Conservation (phyloP, 2,797 vertebrate genomes). For the Arctocebus calabarensis region DNA sequence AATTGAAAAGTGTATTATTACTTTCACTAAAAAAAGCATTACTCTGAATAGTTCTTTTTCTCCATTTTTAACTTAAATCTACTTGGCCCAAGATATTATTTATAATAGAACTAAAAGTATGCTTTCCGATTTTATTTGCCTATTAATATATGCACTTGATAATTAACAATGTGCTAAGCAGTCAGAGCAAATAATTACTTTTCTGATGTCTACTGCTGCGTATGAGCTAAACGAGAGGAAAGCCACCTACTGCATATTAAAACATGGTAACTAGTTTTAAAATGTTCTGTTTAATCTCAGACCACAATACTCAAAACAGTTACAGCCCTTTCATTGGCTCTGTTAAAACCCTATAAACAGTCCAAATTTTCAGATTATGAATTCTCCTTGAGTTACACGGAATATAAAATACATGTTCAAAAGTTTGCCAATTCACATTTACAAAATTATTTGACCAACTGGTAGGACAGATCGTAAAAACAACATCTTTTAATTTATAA, state of each 20-base stretch:
- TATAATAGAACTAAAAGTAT: constrained; percentile 67
- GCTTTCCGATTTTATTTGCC: constrained; percentile 62
- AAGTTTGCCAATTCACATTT: constrained; percentile 32
- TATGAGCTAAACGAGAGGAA: constrained; percentile 34
- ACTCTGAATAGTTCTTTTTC: constrained; percentile 58
- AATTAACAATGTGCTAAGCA: constrained; percentile 74
- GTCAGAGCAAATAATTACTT: constrained; percentile 77
- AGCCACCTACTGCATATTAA: constrained; percentile 61
- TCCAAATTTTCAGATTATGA: constrained; percentile 33
- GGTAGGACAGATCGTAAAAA: constrained; percentile 40
- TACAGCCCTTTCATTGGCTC: constrained; percentile 22
- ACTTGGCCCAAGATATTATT: constrained; percentile 63
- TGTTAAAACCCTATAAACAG: background rate
- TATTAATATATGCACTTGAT: constrained; percentile 70
- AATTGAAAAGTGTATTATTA: constrained; percentile 28
- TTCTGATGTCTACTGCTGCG: constrained; percentile 19
- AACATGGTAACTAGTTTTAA: constrained; percentile 64
- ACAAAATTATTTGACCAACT: constrained; percentile 49
- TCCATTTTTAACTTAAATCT: constrained; percentile 59
- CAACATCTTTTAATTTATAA: constrained; percentile 7
- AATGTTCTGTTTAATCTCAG: constrained; percentile 60
- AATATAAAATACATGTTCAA: constrained; percentile 8
- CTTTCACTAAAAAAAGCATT: constrained; percentile 54
- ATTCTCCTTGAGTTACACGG: background rate
- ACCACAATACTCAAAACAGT: constrained; percentile 45